Conservation (phyloP, 1,140 invertebrate genomes). For the Nylanderia fulva region DNA sequence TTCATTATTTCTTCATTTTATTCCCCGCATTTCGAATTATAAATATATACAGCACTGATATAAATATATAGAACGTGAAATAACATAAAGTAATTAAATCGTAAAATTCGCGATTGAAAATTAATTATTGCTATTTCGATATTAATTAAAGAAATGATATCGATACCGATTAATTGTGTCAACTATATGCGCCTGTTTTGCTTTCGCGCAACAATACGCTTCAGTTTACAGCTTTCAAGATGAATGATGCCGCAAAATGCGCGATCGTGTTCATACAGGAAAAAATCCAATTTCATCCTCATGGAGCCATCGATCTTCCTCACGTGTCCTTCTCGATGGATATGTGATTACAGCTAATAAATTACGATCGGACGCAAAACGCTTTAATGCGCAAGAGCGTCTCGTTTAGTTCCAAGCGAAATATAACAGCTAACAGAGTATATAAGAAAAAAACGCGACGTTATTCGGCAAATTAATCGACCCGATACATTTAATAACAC, state of each 20-base stretch:
- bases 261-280: constrained; percentile 2
- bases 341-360: constrained; percentile 60
- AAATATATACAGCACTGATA: background rate
- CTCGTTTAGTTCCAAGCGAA: background rate
- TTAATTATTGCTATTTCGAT: background rate
- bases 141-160: constrained; percentile 21
- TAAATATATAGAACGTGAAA: background rate
- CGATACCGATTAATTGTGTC: background rate
- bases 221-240: constrained; percentile 58
- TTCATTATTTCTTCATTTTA: constrained; percentile 8
- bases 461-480: background rate
- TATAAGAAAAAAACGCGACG: background rate
- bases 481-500: background rate
- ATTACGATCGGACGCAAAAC: constrained; percentile 50
- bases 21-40: background rate
- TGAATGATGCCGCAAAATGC: constrained; percentile 56
- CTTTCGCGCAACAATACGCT: constrained; percentile 11
- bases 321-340: constrained; percentile 20
- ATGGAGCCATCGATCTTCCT: constrained; percentile 66
- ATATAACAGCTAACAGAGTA: background rate
- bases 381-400: background rate
- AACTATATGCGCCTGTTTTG: background rate
- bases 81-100: background rate
- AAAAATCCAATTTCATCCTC: constrained; percentile 66
- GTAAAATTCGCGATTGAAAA: background rate